Percentiles rank a stretch among this genome's conserved stretches.
phyloP scores from a whole-genome alignment of 2,113 vertebrate species.

The Bufo bufo region DNA sequence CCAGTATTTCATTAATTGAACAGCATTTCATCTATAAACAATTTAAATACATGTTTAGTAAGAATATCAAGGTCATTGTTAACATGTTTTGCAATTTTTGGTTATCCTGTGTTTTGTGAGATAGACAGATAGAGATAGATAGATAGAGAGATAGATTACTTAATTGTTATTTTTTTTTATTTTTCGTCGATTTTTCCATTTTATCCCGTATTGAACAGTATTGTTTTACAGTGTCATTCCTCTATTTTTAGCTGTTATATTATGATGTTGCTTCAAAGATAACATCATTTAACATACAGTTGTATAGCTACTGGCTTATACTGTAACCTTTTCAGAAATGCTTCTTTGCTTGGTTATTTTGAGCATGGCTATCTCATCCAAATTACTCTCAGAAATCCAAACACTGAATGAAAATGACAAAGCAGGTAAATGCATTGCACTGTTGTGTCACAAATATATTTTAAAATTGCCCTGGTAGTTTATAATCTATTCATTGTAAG shows the following conservation, averaged over 20 bases:
- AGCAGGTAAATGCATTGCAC: neutral
- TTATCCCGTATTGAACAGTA: neutral
- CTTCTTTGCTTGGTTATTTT: neutral
- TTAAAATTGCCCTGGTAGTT: too few relatives aligned
- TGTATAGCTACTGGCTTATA: neutral
- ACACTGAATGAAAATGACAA: neutral
- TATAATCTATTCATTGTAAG: neutral
- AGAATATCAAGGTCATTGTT: neutral
- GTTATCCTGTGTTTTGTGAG: neutral
- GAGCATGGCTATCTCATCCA: neutral
- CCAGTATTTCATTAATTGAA: constrained; percentile 11
- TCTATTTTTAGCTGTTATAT: neutral
- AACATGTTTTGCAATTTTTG: neutral
- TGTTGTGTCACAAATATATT: neutral
- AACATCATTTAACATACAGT: neutral
- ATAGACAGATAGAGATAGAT: neutral
- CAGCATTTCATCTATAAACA: constrained; percentile 27
- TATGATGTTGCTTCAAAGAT: neutral
- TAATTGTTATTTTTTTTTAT: neutral
- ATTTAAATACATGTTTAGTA: constrained; percentile 24
- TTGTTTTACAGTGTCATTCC: neutral
- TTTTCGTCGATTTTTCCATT: neutral
- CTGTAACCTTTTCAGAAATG: constrained; percentile 4
- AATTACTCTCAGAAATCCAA: neutral
- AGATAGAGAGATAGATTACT: neutral